Conservation (phyloP, 1,140 invertebrate species). For the Homalodisca vitripennis region DNA sequence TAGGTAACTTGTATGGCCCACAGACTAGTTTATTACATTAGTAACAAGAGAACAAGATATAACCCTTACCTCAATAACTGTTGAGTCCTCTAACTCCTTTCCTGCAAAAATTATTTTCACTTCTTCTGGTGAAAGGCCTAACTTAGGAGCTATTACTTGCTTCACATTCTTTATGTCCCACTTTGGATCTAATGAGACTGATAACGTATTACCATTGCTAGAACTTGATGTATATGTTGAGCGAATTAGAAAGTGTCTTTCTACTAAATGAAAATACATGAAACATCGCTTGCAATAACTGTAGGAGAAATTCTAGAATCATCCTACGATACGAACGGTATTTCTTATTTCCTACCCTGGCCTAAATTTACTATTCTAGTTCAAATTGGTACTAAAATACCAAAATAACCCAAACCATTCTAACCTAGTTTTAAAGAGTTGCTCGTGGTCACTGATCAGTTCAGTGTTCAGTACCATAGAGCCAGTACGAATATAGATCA, state of each 20-base stretch:
- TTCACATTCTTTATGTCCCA: constrained; percentile 77
- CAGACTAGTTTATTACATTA: too few species aligned
- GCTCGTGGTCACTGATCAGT: too few species aligned
- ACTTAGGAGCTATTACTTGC: constrained; percentile 64
- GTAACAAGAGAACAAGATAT: too few species aligned
- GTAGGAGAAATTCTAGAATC: constrained; percentile 55
- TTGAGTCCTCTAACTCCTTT: constrained; percentile 74
- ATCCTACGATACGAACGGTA: too few species aligned
- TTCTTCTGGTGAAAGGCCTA: constrained; percentile 67
- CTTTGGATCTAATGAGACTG: constrained; percentile 68
- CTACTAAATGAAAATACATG: constrained; percentile 61
- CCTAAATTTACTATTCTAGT: too few species aligned
- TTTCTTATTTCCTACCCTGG: too few species aligned
- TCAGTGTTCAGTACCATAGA: too few species aligned
- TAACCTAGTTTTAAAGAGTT: too few species aligned
- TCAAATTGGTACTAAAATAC: too few species aligned
- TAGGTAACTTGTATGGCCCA: too few species aligned
- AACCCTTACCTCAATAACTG: constrained; percentile 67
- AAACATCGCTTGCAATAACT: constrained; percentile 60
- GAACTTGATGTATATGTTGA: constrained; percentile 72
- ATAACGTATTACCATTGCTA: constrained; percentile 64
- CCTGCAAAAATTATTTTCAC: constrained; percentile 85
- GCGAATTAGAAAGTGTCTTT: constrained; percentile 57
- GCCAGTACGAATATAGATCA: too few species aligned
- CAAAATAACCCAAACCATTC: too few species aligned